Evolutionary conservation across 2,797 vertebrate species (phyloP).

Genomic region (Anguilla pacifica): DNA sequence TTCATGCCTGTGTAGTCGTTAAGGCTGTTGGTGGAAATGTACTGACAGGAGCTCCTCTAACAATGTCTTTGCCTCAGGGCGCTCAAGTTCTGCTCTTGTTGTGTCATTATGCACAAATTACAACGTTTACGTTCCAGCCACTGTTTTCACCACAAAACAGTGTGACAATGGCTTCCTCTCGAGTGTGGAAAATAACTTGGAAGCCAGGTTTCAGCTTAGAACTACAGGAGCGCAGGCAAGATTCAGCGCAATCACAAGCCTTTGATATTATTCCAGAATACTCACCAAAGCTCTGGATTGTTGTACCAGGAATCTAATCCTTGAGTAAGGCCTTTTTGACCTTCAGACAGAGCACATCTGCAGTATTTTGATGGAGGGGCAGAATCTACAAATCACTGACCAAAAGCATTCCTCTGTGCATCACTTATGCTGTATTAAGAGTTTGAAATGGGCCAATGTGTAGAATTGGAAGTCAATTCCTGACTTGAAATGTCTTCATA

Average conservation of each 20-base stretch:
- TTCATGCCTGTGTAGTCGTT: background rate
- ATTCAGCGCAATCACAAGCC: background rate
- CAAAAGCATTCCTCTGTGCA: background rate
- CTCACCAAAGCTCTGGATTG: background rate
- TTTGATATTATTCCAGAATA: background rate
- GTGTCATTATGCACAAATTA: background rate
- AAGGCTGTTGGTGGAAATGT: background rate
- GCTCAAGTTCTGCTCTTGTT: constrained; percentile 3
- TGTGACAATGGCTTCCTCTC: constrained; percentile 9
- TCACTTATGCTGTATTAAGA: background rate
- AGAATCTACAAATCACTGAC: background rate
- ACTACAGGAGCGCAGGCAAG: background rate
- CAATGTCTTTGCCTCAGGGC: background rate
- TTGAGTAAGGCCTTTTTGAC: background rate
- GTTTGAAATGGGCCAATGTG: background rate
- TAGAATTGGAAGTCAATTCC: background rate
- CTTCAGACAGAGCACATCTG: background rate
- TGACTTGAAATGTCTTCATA: background rate
- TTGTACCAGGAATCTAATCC: background rate
- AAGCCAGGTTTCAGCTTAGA: background rate
- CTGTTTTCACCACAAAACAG: constrained; percentile 6
- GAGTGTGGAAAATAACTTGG: background rate
- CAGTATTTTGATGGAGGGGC: background rate
- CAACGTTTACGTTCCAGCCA: background rate
- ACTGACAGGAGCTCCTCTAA: background rate